A percentile compares a stretch with the other conserved stretches of the same genome.
Conservation (phyloP, 1,140 invertebrate genomes). For the Lepeophtheirus salmonis region DNA sequence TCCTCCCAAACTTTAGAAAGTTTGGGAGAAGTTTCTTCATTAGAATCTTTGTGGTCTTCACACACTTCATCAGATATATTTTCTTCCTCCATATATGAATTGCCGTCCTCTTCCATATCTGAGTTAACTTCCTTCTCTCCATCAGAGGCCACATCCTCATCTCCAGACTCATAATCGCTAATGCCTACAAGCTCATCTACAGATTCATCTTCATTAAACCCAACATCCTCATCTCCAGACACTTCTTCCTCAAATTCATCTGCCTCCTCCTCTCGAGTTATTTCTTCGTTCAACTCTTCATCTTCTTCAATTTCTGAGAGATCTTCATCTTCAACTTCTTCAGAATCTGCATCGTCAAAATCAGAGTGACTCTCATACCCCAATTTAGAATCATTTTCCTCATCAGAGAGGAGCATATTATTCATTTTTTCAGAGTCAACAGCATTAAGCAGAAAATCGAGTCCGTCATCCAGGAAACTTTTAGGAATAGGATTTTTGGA, state of each 20-base stretch:
- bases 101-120: constrained; percentile 9
- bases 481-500: not conserved
- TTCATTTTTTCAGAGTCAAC: constrained; percentile 1
- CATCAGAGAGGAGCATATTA: not conserved
- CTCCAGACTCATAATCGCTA: not conserved
- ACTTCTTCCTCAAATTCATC: not conserved
- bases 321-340: not conserved
- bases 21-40: not conserved
- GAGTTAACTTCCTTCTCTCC: not conserved
- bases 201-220: not conserved
- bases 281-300: not conserved
- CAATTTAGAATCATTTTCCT: not conserved
- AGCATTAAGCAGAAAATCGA: constrained; percentile 6
- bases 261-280: not conserved
- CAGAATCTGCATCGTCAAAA: constrained; percentile 10
- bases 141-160: not conserved
- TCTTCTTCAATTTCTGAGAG: not conserved
- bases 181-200: not conserved
- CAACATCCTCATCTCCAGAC: not conserved
- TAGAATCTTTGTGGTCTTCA: not conserved
- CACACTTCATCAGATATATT: not conserved
- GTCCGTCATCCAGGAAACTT: constrained; percentile 5
- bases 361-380: not conserved
- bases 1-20: constrained; percentile 15
- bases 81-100: not conserved